These are phyloP conservation scores for Diploptera punctata DNA, from an alignment of 2,888 invertebrate genomes.

Conservation along the genomic window DNA sequence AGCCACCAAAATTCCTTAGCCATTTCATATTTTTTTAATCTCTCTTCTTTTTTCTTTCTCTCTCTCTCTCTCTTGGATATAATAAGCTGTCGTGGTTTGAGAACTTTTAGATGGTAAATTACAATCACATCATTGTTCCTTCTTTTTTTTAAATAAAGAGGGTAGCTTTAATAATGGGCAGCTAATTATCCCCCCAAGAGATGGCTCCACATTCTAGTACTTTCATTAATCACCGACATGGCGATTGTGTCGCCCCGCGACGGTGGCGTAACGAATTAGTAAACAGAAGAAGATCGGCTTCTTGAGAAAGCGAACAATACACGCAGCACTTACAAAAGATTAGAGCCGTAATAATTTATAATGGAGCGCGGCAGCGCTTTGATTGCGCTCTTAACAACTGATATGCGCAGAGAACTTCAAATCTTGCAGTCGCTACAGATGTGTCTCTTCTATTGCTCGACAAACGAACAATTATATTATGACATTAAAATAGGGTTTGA, in stretches of 20 bases:
- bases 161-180: slow-evolving; percentile 39
- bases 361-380: not conserved
- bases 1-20: too few relatives aligned
- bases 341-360: slow-evolving; percentile 29
- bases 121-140: slow-evolving; percentile 34
- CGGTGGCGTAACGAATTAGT: slow-evolving; percentile 36
- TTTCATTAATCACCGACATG: slow-evolving; percentile 35
- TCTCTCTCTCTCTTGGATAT: not conserved
- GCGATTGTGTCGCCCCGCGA: slow-evolving; percentile 33
- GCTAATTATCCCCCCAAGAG: slow-evolving; percentile 36
- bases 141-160: slow-evolving; percentile 26
- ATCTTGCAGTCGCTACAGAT: too few relatives aligned
- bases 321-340: slow-evolving; percentile 20
- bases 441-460: too few relatives aligned
- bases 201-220: slow-evolving; percentile 27
- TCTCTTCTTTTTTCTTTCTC: too few relatives aligned
- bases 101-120: slow-evolving; percentile 36
- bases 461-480: too few relatives aligned
- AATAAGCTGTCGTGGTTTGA: slow-evolving; percentile 36
- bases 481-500: too few relatives aligned
- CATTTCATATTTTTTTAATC: too few relatives aligned
- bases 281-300: slow-evolving; percentile 32
- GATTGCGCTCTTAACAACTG: too few relatives aligned
- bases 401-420: too few relatives aligned
- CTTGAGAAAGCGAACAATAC: slow-evolving; percentile 17